Conservation (phyloP, 2,113 vertebrate genomes). For the Corythornis vintsioides region DNA sequence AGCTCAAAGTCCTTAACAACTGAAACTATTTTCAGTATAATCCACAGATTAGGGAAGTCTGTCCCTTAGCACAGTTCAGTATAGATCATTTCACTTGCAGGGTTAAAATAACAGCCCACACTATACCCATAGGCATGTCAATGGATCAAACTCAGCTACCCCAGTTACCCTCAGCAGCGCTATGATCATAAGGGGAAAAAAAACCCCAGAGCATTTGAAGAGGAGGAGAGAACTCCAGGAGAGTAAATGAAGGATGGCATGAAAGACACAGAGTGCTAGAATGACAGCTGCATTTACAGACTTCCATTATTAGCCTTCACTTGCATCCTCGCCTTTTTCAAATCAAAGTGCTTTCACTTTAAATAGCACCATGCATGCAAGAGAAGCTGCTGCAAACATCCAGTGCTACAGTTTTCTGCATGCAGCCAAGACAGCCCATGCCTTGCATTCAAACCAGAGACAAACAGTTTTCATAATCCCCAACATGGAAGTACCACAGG, state of each 20-base stretch:
- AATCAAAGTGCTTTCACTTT: not conserved
- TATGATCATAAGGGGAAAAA: not conserved
- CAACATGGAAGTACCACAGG: accelerated
- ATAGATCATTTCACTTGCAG: not conserved
- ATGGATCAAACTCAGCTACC: not conserved
- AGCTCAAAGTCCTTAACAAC: not conserved
- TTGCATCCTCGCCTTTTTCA: not conserved
- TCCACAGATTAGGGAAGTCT: not conserved
- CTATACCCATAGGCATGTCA: not conserved
- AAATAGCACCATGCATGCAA: not conserved
- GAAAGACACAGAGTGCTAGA: not conserved
- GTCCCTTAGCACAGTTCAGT: not conserved
- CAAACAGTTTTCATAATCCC: not conserved
- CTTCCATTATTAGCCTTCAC: conserved; percentile 26
- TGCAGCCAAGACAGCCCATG: not conserved
- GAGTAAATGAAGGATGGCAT: not conserved
- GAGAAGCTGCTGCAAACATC: not conserved
- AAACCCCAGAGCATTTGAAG: not conserved
- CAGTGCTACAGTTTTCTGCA: not conserved
- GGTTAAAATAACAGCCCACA: not conserved
- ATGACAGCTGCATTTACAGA: conserved; percentile 20
- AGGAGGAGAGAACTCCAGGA: not conserved
- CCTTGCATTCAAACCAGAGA: not conserved
- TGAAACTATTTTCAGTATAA: not conserved
- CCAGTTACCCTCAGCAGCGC: not conserved